phyloP scores from a whole-genome alignment of 2,797 vertebrate genomes.

The Oreochromis grahami region DNA sequence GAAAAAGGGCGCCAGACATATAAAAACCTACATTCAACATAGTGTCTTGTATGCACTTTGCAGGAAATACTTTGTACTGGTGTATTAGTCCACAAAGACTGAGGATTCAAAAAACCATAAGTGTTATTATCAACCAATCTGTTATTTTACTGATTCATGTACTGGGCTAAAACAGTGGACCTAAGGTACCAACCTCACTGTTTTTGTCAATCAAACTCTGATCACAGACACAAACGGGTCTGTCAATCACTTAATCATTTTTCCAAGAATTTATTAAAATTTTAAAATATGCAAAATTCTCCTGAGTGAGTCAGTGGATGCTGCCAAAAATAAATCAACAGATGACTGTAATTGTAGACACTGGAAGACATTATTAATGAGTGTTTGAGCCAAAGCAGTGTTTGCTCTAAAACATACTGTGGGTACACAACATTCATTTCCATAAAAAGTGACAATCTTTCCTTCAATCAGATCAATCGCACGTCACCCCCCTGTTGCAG shows the following conservation, averaged over 20 bases:
- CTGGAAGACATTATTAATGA: not conserved
- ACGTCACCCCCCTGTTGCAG: not conserved
- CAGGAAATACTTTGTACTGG: not conserved
- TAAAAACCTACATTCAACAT: not conserved
- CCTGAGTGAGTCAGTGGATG: not conserved
- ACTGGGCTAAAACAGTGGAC: not conserved
- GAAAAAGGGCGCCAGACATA: not conserved
- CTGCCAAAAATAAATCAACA: not conserved
- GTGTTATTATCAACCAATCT: not conserved
- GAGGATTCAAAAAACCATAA: not conserved
- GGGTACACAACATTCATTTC: not conserved
- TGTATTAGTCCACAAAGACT: not conserved
- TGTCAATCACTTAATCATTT: not conserved
- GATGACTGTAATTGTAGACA: not conserved
- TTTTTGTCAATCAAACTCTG: not conserved
- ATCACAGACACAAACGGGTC: not conserved
- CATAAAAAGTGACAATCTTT: not conserved
- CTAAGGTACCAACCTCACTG: not conserved
- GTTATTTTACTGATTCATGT: not conserved
- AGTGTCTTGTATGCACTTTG: not conserved
- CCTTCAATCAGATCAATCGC: not conserved
- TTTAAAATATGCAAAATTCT: not conserved
- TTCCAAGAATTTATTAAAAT: not conserved
- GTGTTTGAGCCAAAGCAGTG: not conserved
- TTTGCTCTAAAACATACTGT: not conserved